A percentile compares a stretch with the other conserved stretches of the same genome.
These are phyloP conservation scores for Lacerta bilineata DNA, from an alignment of 2,797 vertebrate genomes.

Conservation along the genomic window DNA sequence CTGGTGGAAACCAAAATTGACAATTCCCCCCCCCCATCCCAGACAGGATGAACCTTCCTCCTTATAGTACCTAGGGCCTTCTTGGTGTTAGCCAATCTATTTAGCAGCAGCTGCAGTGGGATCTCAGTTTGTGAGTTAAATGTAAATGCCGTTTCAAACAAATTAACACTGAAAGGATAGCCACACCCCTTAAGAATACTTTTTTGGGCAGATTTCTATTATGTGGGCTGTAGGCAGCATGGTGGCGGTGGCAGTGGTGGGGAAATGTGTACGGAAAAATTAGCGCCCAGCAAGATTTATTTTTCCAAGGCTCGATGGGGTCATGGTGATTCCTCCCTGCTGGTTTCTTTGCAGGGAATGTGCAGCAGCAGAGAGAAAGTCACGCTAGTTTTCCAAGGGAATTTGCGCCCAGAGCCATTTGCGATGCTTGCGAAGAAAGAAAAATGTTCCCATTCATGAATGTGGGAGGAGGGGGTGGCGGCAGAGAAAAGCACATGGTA, in stretches of 20 bases:
- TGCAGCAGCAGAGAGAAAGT: neutral
- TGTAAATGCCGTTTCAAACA: neutral
- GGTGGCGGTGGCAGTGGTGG: neutral
- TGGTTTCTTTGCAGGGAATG: slow-evolving; percentile 42
- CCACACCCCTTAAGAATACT: neutral
- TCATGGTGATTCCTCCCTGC: slow-evolving; percentile 53
- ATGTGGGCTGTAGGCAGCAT: slow-evolving; percentile 43
- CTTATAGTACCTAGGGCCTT: neutral
- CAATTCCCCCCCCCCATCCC: too few species aligned
- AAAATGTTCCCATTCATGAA: slow-evolving; percentile 69
- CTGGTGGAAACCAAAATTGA: too few species aligned
- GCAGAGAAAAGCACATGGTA: slow-evolving; percentile 48
- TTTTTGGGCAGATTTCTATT: slow-evolving; percentile 62
- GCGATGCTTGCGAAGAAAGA: slow-evolving; percentile 57
- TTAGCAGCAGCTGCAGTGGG: neutral
- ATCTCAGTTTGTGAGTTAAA: neutral
- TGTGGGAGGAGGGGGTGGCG: slow-evolving; percentile 17
- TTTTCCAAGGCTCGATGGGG: slow-evolving; percentile 55
- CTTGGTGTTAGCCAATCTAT: neutral
- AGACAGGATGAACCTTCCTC: too few species aligned
- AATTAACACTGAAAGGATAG: slow-evolving; percentile 3
- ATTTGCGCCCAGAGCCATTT: slow-evolving; percentile 60
- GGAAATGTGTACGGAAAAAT: neutral
- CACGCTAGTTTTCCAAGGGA: slow-evolving; percentile 60
- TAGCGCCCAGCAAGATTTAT: slow-evolving; percentile 56